Percentiles rank a stretch among this genome's conserved stretches.
phyloP scores from a whole-genome alignment of 2,888 invertebrate species.

The Catocala fraxini region DNA sequence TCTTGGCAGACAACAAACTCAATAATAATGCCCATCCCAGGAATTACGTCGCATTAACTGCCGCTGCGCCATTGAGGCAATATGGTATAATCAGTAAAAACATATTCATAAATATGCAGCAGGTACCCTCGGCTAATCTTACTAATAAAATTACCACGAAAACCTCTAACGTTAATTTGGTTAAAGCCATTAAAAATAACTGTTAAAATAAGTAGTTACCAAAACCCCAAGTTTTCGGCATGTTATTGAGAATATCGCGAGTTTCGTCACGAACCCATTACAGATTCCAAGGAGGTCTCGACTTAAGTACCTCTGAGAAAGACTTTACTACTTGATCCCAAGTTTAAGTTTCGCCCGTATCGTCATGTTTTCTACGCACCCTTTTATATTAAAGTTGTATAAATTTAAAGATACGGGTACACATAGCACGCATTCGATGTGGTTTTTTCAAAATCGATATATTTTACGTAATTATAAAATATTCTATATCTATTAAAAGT shows the following conservation, averaged over 20 bases:
- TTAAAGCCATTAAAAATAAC: no score
- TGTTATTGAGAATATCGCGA: slow-evolving; percentile 63
- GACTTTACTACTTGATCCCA: slow-evolving; percentile 69
- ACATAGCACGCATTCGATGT: neutral
- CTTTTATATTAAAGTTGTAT: slow-evolving; percentile 9
- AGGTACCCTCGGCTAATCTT: slow-evolving; percentile 7
- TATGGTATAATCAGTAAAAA: no score
- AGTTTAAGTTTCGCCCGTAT: slow-evolving; percentile 59
- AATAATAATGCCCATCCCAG: no score
- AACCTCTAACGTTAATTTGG: no score
- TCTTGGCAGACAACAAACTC: no score
- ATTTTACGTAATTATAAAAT: no score
- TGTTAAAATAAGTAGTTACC: slow-evolving; percentile 40
- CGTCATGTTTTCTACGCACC: slow-evolving; percentile 32
- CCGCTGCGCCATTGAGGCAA: no score
- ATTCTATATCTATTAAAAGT: no score
- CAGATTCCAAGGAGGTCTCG: slow-evolving; percentile 72
- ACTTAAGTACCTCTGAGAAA: slow-evolving; percentile 73
- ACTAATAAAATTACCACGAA: slow-evolving; percentile 1
- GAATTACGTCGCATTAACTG: no score
- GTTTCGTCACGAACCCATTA: slow-evolving; percentile 77
- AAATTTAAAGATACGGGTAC: no score
- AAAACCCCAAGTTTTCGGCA: slow-evolving; percentile 37
- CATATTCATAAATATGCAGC: no score
- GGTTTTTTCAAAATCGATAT: neutral